A percentile compares a stretch with the other conserved stretches of the same genome.
phyloP scores from a whole-genome alignment of 2,113 vertebrate genomes.

The cattle (Bos taurus) region ARS-UCD2.0 NC_037332.1:117429501-117430000 shows the following conservation, averaged over 20 bases:
- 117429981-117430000: background rate
- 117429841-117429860: background rate
- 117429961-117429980: background rate
- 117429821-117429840: background rate
- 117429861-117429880: background rate
- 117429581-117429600: background rate
- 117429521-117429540: background rate
- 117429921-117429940: background rate
- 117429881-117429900: rapidly evolving
- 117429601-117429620: background rate
- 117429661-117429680: background rate
- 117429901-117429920: background rate
- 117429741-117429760: background rate
- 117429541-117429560: background rate
- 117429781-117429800: background rate
- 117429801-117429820: background rate
- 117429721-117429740: background rate
- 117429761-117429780: background rate
- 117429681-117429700: background rate
- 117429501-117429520: background rate
- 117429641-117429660: background rate
- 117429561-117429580: background rate
- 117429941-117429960: background rate
- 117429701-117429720: background rate
- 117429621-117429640: background rate